A percentile compares a stretch with the other conserved stretches of the same genome.
Conservation (phyloP, 1,140 invertebrate genomes). For the Sminthurinus signatus region DNA sequence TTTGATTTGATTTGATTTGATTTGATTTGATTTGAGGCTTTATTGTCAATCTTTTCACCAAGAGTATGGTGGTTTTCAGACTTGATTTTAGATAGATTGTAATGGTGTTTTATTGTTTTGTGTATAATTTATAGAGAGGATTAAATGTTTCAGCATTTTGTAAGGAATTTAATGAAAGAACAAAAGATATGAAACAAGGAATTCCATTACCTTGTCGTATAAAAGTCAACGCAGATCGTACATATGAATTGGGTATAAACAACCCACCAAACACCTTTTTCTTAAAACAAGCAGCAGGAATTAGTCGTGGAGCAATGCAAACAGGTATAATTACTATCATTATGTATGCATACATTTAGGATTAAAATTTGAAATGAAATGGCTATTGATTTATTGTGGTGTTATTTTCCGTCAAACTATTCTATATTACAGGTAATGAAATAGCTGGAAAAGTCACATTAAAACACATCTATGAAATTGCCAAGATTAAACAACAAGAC, state of each 20-base stretch:
- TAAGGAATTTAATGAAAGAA: constrained; percentile 96
- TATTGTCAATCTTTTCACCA: no score
- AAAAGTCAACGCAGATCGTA: constrained; percentile 76
- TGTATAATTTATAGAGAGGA: constrained; percentile 69
- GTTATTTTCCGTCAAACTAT: neutral
- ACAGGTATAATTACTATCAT: no score
- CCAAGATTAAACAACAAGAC: constrained; percentile 85
- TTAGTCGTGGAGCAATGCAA: constrained; percentile 69
- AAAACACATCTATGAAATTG: constrained; percentile 98
- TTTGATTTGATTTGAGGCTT: no score
- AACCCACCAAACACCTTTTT: constrained; percentile 80
- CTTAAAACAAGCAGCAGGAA: constrained; percentile 90
- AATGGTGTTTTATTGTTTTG: neutral
- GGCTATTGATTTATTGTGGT: neutral
- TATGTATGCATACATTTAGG: neutral
- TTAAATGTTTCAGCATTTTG: constrained; percentile 94
- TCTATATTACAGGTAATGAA: constrained; percentile 60
- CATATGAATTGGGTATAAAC: constrained; percentile 73
- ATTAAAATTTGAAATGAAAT: no score
- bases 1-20: no score
- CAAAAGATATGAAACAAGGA: constrained; percentile 85
- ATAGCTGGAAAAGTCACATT: constrained; percentile 81
- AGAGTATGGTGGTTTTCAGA: no score
- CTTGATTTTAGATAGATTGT: no score
- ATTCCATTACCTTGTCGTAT: constrained; percentile 79